phyloP scores from a whole-genome alignment of 2,888 invertebrate genomes.

The Polydrusus tereticollis region DNA sequence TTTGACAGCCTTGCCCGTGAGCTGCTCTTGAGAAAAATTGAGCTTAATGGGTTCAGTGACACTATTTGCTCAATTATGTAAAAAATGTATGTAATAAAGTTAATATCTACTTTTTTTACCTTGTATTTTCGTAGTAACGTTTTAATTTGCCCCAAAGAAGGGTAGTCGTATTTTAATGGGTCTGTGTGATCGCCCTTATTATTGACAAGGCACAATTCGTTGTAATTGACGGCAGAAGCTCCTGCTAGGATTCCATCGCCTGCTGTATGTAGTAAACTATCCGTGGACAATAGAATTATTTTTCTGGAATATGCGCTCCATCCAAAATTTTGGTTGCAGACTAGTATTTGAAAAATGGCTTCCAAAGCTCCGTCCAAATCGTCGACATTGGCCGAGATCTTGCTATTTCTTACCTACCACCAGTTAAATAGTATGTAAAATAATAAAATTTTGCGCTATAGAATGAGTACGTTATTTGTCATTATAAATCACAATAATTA shows the following conservation, averaged over 20 bases:
- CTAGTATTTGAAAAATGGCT: slow-evolving; percentile 84
- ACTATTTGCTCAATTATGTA: no score
- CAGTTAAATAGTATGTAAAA: no score
- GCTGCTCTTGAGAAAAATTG: no score
- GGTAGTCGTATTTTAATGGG: slow-evolving; percentile 77
- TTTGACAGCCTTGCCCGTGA: no score
- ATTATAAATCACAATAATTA: no score
- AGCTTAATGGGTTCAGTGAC: no score
- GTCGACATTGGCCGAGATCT: slow-evolving; percentile 56
- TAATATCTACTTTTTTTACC: slow-evolving; percentile 42
- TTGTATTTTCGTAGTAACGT: slow-evolving; percentile 57
- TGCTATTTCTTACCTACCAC: slow-evolving; percentile 52
- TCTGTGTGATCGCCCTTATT: slow-evolving; percentile 69
- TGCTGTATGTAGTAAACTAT: slow-evolving; percentile 70
- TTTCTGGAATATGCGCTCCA: slow-evolving; percentile 80
- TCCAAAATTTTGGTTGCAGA: slow-evolving; percentile 75
- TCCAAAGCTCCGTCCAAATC: slow-evolving; percentile 82
- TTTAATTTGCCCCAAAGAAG: slow-evolving; percentile 69
- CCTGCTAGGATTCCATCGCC: slow-evolving; percentile 83
- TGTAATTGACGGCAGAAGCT: slow-evolving; percentile 46
- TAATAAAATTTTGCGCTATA: no score
- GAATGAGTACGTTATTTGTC: no score
- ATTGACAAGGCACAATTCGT: slow-evolving; percentile 52
- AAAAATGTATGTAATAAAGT: no score
- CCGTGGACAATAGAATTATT: slow-evolving; percentile 57